Percentiles rank a stretch among this genome's conserved stretches.
phyloP scores from a whole-genome alignment of 2,113 vertebrate species.

The Equus quagga region DNA sequence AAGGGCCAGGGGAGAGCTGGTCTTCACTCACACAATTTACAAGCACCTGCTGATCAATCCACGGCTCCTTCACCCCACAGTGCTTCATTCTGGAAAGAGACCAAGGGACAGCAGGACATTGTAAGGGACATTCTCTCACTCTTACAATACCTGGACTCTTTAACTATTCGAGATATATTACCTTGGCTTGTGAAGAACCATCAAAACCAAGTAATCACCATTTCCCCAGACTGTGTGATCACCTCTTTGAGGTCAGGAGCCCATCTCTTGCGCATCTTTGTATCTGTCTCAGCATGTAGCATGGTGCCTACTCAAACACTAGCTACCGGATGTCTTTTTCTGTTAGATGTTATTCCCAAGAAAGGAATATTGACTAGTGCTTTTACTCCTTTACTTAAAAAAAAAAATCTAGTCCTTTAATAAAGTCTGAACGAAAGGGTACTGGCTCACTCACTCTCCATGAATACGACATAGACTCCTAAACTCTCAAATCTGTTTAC shows the following conservation, averaged over 20 bases:
- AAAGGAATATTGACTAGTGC: not conserved
- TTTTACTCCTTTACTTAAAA: not conserved
- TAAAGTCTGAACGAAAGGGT: not conserved
- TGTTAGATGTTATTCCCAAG: not conserved
- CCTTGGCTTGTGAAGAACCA: not conserved
- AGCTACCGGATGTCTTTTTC: not conserved
- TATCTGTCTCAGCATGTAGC: not conserved
- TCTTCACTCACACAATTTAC: not conserved
- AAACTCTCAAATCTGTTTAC: not conserved
- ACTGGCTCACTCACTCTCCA: not conserved
- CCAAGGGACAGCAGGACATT: not conserved
- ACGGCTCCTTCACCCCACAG: not conserved
- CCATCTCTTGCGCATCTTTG: not conserved
- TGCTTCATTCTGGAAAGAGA: not conserved
- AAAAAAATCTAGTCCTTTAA: not conserved
- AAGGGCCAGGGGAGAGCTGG: not conserved
- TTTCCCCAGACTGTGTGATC: not conserved
- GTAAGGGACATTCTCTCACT: not conserved
- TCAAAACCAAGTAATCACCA: not conserved
- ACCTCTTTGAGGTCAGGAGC: not conserved
- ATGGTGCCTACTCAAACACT: not conserved
- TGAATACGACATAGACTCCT: not conserved
- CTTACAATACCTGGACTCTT: not conserved
- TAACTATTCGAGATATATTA: not conserved
- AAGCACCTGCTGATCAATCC: not conserved